These are phyloP conservation scores for Wasmannia auropunctata DNA, from an alignment of 1,140 invertebrate species.

Conservation along the genomic window DNA sequence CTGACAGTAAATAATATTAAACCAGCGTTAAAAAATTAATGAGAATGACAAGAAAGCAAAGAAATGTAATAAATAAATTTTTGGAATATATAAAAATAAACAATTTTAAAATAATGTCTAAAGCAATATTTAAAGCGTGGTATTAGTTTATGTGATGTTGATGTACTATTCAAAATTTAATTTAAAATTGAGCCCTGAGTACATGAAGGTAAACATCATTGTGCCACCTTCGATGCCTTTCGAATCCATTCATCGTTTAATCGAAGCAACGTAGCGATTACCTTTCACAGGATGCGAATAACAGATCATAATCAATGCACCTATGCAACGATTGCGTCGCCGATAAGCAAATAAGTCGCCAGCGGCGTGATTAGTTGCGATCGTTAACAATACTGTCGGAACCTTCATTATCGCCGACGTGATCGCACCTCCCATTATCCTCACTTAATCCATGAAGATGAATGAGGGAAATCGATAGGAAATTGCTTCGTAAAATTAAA, in stretches of 20 bases:
- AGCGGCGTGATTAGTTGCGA: conserved; percentile 55
- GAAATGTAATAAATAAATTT: not conserved
- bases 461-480: not conserved
- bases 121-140: not conserved
- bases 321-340: conserved; percentile 30
- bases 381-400: conserved; percentile 55
- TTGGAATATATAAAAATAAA: not conserved
- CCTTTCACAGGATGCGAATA: conserved; percentile 30
- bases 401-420: conserved; percentile 52
- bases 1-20: not conserved
- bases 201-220: not conserved
- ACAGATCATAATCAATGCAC: conserved; percentile 24
- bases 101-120: conserved; percentile 1
- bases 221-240: not conserved
- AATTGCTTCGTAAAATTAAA: not conserved
- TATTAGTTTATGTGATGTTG: not conserved
- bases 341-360: conserved; percentile 48
- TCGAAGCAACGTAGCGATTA: conserved; percentile 10
- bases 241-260: conserved; percentile 28
- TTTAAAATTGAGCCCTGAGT: not conserved
- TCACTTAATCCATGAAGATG: conserved; percentile 22
- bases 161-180: not conserved
- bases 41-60: not conserved
- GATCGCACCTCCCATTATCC: conserved; percentile 23
- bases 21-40: not conserved